Evolutionary conservation across 2,888 invertebrate genomes (phyloP).

Genomic region (Neocrepidodera transversa): DNA sequence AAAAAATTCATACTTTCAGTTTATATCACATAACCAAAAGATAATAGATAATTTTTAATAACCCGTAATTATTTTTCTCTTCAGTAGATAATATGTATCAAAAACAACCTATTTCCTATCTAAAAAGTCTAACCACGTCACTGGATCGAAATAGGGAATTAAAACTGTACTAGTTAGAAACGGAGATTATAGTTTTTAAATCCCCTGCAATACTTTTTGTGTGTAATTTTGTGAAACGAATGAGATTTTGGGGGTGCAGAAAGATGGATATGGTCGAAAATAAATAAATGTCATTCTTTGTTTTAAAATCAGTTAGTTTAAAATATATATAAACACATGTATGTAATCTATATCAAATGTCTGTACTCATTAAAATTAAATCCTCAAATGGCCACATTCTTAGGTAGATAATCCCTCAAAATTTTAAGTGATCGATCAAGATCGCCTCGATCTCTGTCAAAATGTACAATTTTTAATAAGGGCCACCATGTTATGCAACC

Average conservation of each 20-base stretch:
- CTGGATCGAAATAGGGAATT: background rate
- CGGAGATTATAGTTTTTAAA: constrained; percentile 22
- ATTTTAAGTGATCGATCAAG: constrained; percentile 33
- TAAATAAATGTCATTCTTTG: too few species aligned
- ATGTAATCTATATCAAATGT: too few species aligned
- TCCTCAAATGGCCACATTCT: constrained; percentile 17
- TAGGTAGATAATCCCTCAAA: constrained; percentile 22
- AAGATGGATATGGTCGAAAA: background rate
- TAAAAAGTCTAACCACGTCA: background rate
- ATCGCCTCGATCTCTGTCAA: constrained; percentile 25
- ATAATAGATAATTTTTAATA: too few species aligned
- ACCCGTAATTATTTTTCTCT: background rate
- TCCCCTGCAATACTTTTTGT: constrained; percentile 18
- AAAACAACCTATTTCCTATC: too few species aligned
- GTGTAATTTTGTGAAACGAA: constrained; percentile 34
- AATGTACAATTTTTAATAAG: constrained; percentile 22
- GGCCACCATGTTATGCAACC: constrained; percentile 31
- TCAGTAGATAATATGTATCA: background rate
- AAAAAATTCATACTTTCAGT: too few species aligned
- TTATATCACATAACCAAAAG: background rate
- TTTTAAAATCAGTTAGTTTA: too few species aligned
- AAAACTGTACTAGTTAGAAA: background rate
- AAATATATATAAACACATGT: too few species aligned
- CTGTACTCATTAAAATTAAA: too few species aligned
- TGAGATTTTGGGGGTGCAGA: constrained; percentile 20